phyloP scores from a whole-genome alignment of 1,140 invertebrate genomes.

The Aphis gossypii region DNA sequence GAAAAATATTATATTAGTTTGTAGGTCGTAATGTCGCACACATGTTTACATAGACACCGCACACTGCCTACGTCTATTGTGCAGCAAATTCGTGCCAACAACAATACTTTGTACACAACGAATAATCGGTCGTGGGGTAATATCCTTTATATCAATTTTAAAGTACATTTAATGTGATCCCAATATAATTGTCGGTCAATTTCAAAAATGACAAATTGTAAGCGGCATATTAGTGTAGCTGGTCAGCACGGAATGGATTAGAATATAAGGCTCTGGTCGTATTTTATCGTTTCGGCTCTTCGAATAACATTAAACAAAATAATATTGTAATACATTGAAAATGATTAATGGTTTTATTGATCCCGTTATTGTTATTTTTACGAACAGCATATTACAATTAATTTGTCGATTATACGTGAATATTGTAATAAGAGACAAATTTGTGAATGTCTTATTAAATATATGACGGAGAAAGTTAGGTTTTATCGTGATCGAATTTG shows the following conservation, averaged over 20 bases:
- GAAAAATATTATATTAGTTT: background rate
- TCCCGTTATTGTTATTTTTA: background rate
- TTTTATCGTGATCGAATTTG: background rate
- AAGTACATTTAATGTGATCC: slow-evolving; percentile 25
- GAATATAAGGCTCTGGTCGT: background rate
- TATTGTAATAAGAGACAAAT: background rate
- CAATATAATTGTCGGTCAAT: background rate
- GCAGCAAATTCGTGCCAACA: background rate
- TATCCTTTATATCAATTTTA: slow-evolving; percentile 20
- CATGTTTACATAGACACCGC: background rate
- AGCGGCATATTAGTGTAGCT: slow-evolving; percentile 13
- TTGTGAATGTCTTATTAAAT: background rate
- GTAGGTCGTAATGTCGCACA: slow-evolving; percentile 35
- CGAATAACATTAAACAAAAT: background rate
- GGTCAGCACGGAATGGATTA: background rate
- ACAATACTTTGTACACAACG: background rate
- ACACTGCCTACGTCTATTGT: background rate
- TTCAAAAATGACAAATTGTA: slow-evolving; percentile 34
- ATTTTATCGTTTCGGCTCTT: background rate
- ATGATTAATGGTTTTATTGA: slow-evolving; percentile 31
- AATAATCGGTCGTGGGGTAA: background rate
- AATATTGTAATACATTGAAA: background rate
- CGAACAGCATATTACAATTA: background rate
- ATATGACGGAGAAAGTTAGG: background rate
- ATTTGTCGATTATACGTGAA: background rate